These are phyloP conservation scores for Cirrhinus molitorella DNA, from an alignment of 2,797 vertebrate genomes.

Conservation along the genomic window DNA sequence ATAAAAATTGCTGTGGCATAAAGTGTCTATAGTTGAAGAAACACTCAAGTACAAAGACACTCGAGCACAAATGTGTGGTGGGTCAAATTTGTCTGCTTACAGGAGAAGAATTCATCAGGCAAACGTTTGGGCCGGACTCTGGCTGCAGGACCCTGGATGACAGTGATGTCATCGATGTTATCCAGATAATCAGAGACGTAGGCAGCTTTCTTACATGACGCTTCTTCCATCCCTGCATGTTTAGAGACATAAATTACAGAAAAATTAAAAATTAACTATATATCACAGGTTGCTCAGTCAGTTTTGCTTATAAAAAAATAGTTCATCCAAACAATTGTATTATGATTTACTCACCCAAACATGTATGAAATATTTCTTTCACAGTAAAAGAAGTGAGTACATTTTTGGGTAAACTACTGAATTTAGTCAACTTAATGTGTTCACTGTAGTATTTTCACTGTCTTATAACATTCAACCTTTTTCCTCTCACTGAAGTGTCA, in stretches of 20 bases:
- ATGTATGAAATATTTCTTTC: neutral
- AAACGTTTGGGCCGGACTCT: constrained; percentile 83
- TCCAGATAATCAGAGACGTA: constrained; percentile 83
- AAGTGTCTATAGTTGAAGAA: constrained; percentile 4
- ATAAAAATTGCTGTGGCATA: neutral
- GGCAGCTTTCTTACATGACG: constrained; percentile 79
- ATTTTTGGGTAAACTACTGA: neutral
- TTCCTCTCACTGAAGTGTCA: neutral
- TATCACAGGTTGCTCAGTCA: neutral
- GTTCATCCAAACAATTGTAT: neutral
- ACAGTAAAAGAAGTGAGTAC: neutral
- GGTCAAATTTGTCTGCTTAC: constrained; percentile 78
- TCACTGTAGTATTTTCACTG: too few species aligned
- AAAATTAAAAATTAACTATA: neutral
- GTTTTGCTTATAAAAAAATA: neutral
- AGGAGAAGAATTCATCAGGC: constrained; percentile 84
- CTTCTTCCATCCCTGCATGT: constrained; percentile 90
- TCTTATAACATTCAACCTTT: too few species aligned
- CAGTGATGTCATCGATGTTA: constrained; percentile 76
- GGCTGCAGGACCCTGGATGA: constrained; percentile 88
- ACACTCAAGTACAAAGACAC: neutral
- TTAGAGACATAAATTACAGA: neutral
- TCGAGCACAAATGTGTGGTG: neutral
- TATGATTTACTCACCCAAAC: neutral
- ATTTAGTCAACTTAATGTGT: too few species aligned